Percentiles rank a stretch among this genome's conserved stretches.
These are phyloP conservation scores for Percopsis omiscomaycus DNA, from an alignment of 2,797 vertebrate genomes.

Conservation along the genomic window DNA sequence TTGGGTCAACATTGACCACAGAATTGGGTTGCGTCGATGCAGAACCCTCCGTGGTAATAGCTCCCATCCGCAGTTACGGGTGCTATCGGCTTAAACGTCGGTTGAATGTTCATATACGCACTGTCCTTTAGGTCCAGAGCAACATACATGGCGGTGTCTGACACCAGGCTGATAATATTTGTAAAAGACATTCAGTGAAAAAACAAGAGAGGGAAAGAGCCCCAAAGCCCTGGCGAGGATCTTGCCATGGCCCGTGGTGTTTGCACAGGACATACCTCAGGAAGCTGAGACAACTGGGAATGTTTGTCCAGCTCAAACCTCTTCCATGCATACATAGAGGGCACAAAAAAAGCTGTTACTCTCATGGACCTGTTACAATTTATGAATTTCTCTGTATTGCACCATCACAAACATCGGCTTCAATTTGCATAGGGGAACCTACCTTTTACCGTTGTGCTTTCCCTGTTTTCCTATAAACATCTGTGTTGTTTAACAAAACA, in stretches of 20 bases:
- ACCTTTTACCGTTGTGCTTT: constrained; percentile 4
- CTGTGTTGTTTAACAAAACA: constrained; percentile 7
- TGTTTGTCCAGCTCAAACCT: constrained; percentile 80
- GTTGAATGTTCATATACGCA: constrained; percentile 40
- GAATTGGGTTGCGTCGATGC: background rate
- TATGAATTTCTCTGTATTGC: constrained; percentile 20
- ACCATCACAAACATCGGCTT: constrained; percentile 4
- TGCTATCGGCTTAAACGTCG: constrained; percentile 13
- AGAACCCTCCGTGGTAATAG: no score
- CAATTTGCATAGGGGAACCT: background rate
- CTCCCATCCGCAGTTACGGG: background rate
- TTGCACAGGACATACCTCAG: constrained; percentile 84
- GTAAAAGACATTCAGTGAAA: constrained; percentile 71
- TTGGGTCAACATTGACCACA: constrained; percentile 6
- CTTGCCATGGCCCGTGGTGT: constrained; percentile 74
- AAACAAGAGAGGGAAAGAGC: constrained; percentile 66
- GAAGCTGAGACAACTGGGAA: constrained; percentile 83
- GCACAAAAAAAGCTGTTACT: constrained; percentile 64
- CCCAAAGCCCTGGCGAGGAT: constrained; percentile 70
- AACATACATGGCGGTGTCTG: constrained; percentile 50
- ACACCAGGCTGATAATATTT: constrained; percentile 69
- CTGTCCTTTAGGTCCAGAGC: constrained; percentile 36
- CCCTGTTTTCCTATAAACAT: background rate
- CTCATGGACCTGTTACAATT: constrained; percentile 32
- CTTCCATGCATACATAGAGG: constrained; percentile 56